Conservation (phyloP, 2,113 vertebrate species). For the Tragelaphus scriptus region DNA sequence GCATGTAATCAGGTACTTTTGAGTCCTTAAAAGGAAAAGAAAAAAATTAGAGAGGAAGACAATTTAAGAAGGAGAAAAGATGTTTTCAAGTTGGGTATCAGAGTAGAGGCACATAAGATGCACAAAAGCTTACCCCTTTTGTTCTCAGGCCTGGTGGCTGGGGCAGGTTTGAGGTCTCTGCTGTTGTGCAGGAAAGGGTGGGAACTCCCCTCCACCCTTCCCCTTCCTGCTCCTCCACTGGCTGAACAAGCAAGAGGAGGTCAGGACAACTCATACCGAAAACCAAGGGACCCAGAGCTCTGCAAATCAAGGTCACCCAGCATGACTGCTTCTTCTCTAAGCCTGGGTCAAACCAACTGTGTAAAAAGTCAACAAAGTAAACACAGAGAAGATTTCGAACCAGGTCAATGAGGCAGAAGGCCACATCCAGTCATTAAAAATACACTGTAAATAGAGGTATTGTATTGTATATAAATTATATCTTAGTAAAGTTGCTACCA, state of each 20-base stretch:
- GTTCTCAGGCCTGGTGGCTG: background rate
- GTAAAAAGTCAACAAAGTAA: background rate
- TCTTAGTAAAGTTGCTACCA: background rate
- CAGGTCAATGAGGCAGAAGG: background rate
- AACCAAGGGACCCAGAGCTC: background rate
- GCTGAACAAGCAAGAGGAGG: conserved; percentile 29
- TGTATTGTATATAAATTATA: background rate
- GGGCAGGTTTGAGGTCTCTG: conserved; percentile 38
- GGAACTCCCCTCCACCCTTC: conserved; percentile 67
- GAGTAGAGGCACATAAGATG: background rate
- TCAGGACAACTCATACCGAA: conserved; percentile 53
- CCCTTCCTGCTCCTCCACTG: conserved; percentile 64
- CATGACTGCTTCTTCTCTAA: background rate
- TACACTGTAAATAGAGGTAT: background rate
- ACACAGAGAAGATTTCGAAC: background rate
- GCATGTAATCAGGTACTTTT: background rate
- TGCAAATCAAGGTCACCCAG: background rate
- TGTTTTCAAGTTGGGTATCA: background rate
- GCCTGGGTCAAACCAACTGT: background rate
- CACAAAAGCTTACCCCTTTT: background rate
- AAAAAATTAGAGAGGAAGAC: background rate
- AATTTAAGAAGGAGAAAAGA: background rate
- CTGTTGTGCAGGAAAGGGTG: conserved; percentile 69
- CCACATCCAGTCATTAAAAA: background rate
- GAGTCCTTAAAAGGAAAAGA: background rate